These are phyloP conservation scores for Lasioglossum albipes DNA, from an alignment of 1,140 invertebrate genomes.

Conservation along the genomic window DNA sequence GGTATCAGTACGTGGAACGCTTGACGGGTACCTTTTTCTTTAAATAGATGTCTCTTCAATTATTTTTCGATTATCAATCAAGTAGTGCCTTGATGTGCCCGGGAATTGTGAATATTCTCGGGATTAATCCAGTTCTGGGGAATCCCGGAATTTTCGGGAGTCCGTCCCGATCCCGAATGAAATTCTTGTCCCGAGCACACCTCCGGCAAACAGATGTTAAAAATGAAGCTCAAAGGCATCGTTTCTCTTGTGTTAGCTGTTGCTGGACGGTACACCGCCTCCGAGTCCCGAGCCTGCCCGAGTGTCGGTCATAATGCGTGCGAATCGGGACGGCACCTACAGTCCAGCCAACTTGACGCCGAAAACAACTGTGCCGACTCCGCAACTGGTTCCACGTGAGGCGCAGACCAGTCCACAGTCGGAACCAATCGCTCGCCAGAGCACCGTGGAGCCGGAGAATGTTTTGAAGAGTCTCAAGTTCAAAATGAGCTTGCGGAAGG, in stretches of 20 bases:
- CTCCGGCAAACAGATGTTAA: too few species aligned
- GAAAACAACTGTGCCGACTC: slow-evolving; percentile 32
- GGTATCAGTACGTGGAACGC: slow-evolving; percentile 21
- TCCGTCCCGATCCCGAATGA: too few species aligned
- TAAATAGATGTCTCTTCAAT: slow-evolving; percentile 5
- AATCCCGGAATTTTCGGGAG: too few species aligned
- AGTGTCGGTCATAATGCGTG: slow-evolving; percentile 89
- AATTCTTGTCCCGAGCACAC: too few species aligned
- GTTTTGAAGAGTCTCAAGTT: slow-evolving; percentile 88
- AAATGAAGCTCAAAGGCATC: slow-evolving; percentile 5
- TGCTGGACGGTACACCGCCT: slow-evolving; percentile 79
- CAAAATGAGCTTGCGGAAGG: slow-evolving; percentile 86
- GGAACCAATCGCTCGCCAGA: slow-evolving; percentile 8
- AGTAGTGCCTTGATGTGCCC: too few species aligned
- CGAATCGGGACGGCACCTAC: slow-evolving; percentile 87
- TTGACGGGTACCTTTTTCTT: neutral
- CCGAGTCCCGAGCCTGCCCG: slow-evolving; percentile 75
- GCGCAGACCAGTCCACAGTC: slow-evolving; percentile 5
- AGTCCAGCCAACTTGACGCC: slow-evolving; percentile 78
- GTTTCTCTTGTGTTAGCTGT: slow-evolving; percentile 70
- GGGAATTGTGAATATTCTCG: too few species aligned
- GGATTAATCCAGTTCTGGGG: too few species aligned
- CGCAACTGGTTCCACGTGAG: slow-evolving; percentile 24
- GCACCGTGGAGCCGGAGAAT: slow-evolving; percentile 79
- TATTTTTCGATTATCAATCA: neutral